Conservation (phyloP, 2,888 invertebrate genomes). For the Stenolophus ochropezus region DNA sequence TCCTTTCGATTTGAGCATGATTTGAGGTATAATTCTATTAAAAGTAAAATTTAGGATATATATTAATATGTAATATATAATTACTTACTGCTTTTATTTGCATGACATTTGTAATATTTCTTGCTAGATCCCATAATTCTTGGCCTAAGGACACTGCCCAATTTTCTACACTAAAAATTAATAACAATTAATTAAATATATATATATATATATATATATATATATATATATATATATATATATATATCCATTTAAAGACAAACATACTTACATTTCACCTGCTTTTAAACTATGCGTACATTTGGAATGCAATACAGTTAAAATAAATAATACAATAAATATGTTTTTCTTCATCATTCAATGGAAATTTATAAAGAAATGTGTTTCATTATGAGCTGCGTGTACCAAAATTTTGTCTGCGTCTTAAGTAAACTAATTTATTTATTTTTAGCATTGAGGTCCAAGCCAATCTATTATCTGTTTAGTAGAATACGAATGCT, state of each 20-base stretch:
- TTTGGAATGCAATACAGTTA: constrained; percentile 26
- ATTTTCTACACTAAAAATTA: constrained; percentile 80
- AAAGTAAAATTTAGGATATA: constrained; percentile 35
- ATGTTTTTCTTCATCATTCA: constrained; percentile 50
- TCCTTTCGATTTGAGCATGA: constrained; percentile 86
- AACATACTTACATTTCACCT: constrained; percentile 54
- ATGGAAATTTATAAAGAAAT: constrained; percentile 19
- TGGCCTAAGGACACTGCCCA: constrained; percentile 88
- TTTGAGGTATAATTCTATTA: constrained; percentile 84
- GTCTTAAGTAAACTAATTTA: constrained; percentile 56
- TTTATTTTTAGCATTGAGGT: constrained; percentile 58
- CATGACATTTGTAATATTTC: constrained; percentile 84
- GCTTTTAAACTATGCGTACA: constrained; percentile 37
- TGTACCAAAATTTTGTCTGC: constrained; percentile 37
- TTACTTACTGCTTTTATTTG: constrained; percentile 84
- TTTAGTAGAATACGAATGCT: constrained; percentile 36
- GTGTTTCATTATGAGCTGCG: constrained; percentile 29
- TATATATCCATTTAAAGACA: constrained; percentile 7
- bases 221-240: too few species aligned
- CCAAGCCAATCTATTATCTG: constrained; percentile 55
- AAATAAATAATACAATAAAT: constrained; percentile 17
- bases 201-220: background rate
- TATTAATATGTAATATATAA: background rate
- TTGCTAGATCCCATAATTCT: constrained; percentile 86
- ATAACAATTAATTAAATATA: constrained; percentile 27